These are phyloP conservation scores for Drosophila kanekoi DNA, from an alignment of 2,888 invertebrate species.

Conservation along the genomic window DNA sequence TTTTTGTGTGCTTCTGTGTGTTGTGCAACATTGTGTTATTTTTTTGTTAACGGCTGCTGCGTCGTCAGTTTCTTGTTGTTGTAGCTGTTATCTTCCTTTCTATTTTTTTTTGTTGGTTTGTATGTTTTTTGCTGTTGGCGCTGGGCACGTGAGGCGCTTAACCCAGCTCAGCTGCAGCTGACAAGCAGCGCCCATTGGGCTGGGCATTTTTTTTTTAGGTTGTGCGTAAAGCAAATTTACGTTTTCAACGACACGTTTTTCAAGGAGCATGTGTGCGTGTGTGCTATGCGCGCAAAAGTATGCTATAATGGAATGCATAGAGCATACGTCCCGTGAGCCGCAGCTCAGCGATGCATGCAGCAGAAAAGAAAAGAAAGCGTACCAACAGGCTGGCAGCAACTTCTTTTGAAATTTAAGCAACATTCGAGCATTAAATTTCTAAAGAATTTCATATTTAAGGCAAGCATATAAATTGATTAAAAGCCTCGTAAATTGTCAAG, in stretches of 20 bases:
- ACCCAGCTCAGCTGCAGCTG: constrained; percentile 35
- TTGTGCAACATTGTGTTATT: constrained; percentile 44
- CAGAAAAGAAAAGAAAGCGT: constrained; percentile 3
- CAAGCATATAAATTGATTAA: constrained; percentile 45
- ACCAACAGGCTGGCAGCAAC: not conserved
- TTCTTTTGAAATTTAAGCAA: not conserved
- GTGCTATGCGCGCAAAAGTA: constrained; percentile 64
- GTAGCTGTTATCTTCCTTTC: constrained; percentile 23
- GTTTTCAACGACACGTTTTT: constrained; percentile 50
- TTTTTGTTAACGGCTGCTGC: constrained; percentile 43
- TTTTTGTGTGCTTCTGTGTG: constrained; percentile 14
- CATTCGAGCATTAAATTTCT: not conserved
- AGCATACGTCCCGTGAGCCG: constrained; percentile 65
- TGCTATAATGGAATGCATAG: constrained; percentile 74
- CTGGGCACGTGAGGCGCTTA: constrained; percentile 46
- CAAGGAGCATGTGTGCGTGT: constrained; percentile 21
- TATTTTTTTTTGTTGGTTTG: not conserved
- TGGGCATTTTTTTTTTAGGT: constrained; percentile 31
- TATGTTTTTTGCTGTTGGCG: constrained; percentile 1
- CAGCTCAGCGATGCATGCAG: constrained; percentile 25
- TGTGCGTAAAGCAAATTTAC: constrained; percentile 61
- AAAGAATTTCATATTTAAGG: constrained; percentile 24
- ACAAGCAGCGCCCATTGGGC: constrained; percentile 29
- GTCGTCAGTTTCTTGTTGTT: constrained; percentile 40
- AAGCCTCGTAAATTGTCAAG: constrained; percentile 41